Evolutionary conservation across 92 coral and sea anemone genomes (phyloP), one percentile per base, ranked within the genome.

Genomic region (Epizoanthus scotinus): DNA sequence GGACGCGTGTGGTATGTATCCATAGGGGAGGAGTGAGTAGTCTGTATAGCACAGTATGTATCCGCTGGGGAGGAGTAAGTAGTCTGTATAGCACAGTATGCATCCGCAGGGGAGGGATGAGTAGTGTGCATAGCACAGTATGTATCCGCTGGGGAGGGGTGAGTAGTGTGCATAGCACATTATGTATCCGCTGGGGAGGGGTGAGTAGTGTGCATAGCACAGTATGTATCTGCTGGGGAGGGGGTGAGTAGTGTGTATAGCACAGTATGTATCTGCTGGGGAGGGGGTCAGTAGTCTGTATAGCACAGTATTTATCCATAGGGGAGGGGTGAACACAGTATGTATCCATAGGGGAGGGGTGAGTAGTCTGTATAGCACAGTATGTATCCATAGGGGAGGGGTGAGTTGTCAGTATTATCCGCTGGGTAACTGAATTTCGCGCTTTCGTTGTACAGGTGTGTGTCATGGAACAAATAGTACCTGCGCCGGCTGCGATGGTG

Each of bases 1-100:
- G 80, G 95, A 91, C 65, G 92, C 82, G 8, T 91, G 95, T 57
- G 89, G 95, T 91, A 63, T 34, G 91, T 79, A 54, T 22, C 25
- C 20, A 8, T 15, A 20, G 36, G 36, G 66, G 66, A 24, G 66
- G 66, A 3, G 19, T 61, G 1, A 18, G 59, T 57, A 27, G 67
- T 57, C 63, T 55, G 20, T 19, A 26, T 77, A 6, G 40, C 40
- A 34, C 40, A 34, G 40, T 34, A 34, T 34, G 40, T 34, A 34
- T 34, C 40, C 40, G 6, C 40, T 34, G 40, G 2, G 40, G 40
- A 34, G 40, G 40, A 6, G 40, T 34, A 34, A 6, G 40, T 34
- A 34, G 40, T 0, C 6, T 34, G 4, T 34, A 34, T 34, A 34
- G 40, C 40, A 34, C 40, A 34, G 2, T 91, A 63, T 34, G 91